These are phyloP conservation scores for Hippotragus niger DNA, from an alignment of 2,113 vertebrate genomes.

Conservation along the genomic window DNA sequence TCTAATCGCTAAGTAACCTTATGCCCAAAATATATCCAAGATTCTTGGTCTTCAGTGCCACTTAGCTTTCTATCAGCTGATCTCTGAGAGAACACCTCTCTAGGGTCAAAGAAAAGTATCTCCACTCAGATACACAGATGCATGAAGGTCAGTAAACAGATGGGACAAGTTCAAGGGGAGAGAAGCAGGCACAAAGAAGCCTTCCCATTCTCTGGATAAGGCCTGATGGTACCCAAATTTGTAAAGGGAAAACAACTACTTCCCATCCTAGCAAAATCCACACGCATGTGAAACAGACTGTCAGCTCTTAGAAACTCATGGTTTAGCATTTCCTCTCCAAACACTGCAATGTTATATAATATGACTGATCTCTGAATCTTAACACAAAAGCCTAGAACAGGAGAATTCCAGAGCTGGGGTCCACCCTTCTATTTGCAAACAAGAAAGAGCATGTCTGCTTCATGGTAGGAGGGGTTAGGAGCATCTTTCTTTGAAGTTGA, in stretches of 20 bases:
- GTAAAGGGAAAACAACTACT: not conserved
- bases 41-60: not conserved
- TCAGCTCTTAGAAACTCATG: not conserved
- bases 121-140: not conserved
- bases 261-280: not conserved
- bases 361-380: not conserved
- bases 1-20: conserved; percentile 7
- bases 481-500: not conserved
- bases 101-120: not conserved
- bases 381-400: not conserved
- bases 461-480: not conserved
- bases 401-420: not conserved
- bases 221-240: not conserved
- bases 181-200: not conserved
- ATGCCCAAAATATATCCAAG: not conserved
- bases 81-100: not conserved
- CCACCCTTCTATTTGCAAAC: not conserved
- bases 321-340: not conserved
- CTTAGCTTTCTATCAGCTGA: not conserved
- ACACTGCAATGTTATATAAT: not conserved
- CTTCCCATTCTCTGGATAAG: not conserved
- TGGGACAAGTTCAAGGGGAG: not conserved
- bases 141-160: not conserved
- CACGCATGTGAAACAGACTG: not conserved
- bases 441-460: not conserved